Percentiles rank a stretch among this genome's conserved stretches.
Conservation (phyloP, 2,797 vertebrate genomes). For the Yasuhikotakia modesta region DNA sequence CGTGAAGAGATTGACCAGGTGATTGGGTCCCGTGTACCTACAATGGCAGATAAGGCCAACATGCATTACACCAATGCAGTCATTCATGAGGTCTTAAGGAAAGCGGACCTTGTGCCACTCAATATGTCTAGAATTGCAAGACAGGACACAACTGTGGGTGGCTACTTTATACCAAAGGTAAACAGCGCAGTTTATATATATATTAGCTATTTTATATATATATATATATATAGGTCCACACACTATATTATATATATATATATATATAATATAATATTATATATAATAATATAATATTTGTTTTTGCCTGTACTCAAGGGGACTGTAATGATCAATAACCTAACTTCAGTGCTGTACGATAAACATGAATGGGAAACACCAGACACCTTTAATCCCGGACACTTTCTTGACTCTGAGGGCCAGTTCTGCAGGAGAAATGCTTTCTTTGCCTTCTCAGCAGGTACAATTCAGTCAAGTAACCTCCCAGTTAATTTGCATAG, state of each 20-base stretch:
- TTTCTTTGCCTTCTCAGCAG: slow-evolving; percentile 75
- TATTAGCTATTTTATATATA: no score
- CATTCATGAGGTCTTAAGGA: slow-evolving; percentile 83
- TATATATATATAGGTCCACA: no score
- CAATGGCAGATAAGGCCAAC: slow-evolving; percentile 69
- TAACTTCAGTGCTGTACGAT: slow-evolving; percentile 73
- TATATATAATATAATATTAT: no score
- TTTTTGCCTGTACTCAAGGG: slow-evolving; percentile 19
- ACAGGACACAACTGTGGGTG: slow-evolving; percentile 70
- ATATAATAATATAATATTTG: no score
- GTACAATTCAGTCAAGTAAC: slow-evolving; percentile 55
- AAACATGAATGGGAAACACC: slow-evolving; percentile 74
- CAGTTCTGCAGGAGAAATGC: slow-evolving; percentile 71
- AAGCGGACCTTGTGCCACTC: slow-evolving; percentile 76
- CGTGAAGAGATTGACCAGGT: slow-evolving; percentile 83
- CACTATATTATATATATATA: no score
- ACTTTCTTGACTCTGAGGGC: slow-evolving; percentile 77
- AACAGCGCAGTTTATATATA: background rate
- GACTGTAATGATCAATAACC: slow-evolving; percentile 52
- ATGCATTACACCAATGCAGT: slow-evolving; percentile 84
- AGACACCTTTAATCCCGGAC: slow-evolving; percentile 71
- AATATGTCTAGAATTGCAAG: slow-evolving; percentile 72
- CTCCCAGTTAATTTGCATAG: background rate
- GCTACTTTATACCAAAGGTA: slow-evolving; percentile 84
- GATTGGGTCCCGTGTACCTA: slow-evolving; percentile 73